Percentiles rank a stretch among this genome's conserved stretches.
These are phyloP conservation scores for Leucophora obtusa DNA, from an alignment of 2,888 invertebrate genomes.

Conservation along the genomic window DNA sequence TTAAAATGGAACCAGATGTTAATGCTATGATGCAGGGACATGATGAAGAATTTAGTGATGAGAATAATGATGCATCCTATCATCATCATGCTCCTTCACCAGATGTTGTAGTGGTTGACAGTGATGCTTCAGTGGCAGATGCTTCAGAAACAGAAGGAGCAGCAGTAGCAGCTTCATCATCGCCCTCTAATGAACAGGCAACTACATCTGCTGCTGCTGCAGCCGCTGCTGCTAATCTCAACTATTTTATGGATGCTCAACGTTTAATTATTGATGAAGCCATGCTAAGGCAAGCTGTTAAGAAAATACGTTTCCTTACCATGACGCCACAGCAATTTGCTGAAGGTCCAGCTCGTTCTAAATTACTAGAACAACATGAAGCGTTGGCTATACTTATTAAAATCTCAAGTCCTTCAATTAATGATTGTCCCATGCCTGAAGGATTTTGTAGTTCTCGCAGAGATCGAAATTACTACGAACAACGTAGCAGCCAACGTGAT, in stretches of 20 bases:
- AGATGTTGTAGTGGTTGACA: slow-evolving; percentile 74
- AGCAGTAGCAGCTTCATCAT: slow-evolving; percentile 5
- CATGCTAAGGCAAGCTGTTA: slow-evolving; percentile 83
- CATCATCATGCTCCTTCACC: slow-evolving; percentile 56
- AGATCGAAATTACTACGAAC: slow-evolving; percentile 73
- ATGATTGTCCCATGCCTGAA: slow-evolving; percentile 85
- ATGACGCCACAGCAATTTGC: slow-evolving; percentile 90
- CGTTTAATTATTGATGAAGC: slow-evolving; percentile 73
- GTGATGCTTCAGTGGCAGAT: slow-evolving; percentile 69
- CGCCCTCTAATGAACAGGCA: slow-evolving; percentile 41
- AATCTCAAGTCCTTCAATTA: slow-evolving; percentile 85
- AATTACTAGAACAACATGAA: slow-evolving; percentile 86
- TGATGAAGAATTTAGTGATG: slow-evolving; percentile 64
- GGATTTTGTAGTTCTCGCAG: slow-evolving; percentile 83
- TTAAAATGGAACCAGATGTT: slow-evolving; percentile 76
- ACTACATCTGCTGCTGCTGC: slow-evolving; percentile 40
- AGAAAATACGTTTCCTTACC: slow-evolving; percentile 89
- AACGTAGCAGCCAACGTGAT: slow-evolving; percentile 74
- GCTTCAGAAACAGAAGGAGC: slow-evolving; percentile 51
- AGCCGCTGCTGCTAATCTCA: slow-evolving; percentile 67
- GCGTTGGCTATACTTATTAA: slow-evolving; percentile 90
- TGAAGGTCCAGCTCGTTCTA: slow-evolving; percentile 87
- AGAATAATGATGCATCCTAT: slow-evolving; percentile 64
- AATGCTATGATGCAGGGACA: slow-evolving; percentile 73
- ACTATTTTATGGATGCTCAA: slow-evolving; percentile 73